Percentiles rank a stretch among this genome's conserved stretches.
Evolutionary conservation across 2,888 invertebrate genomes (phyloP).

Genomic region (Cantharis lateralis): DNA sequence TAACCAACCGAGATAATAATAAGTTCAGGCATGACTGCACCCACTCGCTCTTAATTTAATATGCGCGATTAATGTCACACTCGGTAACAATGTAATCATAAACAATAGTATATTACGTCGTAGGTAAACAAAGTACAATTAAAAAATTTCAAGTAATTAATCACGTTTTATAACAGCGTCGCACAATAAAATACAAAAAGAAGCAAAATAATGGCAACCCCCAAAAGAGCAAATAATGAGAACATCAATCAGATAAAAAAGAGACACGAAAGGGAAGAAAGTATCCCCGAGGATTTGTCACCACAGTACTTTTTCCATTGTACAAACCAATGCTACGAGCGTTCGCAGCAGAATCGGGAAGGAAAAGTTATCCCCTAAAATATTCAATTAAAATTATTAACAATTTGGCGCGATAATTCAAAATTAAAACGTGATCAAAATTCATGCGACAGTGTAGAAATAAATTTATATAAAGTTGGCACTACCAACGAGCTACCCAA

Average conservation of each 20-base stretch:
- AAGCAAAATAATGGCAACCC: conserved; percentile 1
- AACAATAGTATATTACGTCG: neutral
- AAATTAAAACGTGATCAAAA: conserved; percentile 1
- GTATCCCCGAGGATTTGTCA: conserved; percentile 5
- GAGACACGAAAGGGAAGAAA: conserved; percentile 3
- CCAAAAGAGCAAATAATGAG: conserved; percentile 11
- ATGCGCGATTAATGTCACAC: neutral
- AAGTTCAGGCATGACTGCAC: too few species aligned
- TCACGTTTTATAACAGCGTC: neutral
- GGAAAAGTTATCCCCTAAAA: neutral
- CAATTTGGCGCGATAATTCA: neutral
- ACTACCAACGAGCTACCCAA: neutral
- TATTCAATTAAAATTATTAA: neutral
- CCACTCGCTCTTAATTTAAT: neutral
- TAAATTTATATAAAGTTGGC: neutral
- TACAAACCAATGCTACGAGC: neutral
- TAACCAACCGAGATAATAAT: too few species aligned
- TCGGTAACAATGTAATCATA: neutral
- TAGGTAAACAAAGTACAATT: neutral
- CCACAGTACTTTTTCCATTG: neutral
- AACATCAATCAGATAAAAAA: conserved; percentile 17
- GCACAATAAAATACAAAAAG: neutral
- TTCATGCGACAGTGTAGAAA: neutral
- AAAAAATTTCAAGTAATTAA: neutral
- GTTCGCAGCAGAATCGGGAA: neutral